Percentiles rank a stretch among this genome's conserved stretches.
Evolutionary conservation across 1,140 invertebrate genomes (phyloP).

Genomic region (Rhagoletis zephyria): DNA sequence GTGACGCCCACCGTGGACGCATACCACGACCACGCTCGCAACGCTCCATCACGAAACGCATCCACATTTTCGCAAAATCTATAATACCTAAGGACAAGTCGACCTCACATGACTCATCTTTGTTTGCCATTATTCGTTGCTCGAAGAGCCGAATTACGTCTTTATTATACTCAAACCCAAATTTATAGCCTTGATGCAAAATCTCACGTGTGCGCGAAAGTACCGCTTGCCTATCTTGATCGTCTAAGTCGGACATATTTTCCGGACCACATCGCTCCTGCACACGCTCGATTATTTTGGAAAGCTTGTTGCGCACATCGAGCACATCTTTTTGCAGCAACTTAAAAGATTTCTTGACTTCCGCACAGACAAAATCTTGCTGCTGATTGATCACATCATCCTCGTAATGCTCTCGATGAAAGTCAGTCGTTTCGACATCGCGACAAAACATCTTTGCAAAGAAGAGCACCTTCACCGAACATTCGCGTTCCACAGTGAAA

Average conservation of each 20-base stretch:
- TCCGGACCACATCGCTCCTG: conserved; percentile 76
- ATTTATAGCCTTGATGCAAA: conserved; percentile 88
- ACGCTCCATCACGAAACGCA: conserved; percentile 85
- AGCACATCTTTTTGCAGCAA: conserved; percentile 78
- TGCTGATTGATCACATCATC: conserved; percentile 71
- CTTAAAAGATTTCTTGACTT: conserved; percentile 79
- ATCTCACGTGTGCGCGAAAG: conserved; percentile 83
- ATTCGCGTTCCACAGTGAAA: conserved; percentile 85
- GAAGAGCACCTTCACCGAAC: conserved; percentile 83
- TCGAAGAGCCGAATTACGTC: conserved; percentile 81
- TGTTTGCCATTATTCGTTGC: conserved; percentile 69
- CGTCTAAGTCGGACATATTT: conserved; percentile 74
- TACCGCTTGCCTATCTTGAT: conserved; percentile 74
- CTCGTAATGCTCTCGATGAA: conserved; percentile 73
- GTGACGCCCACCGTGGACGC: conserved; percentile 87
- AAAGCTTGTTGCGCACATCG: conserved; percentile 78
- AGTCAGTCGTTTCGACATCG: conserved; percentile 78
- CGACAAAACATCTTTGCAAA: conserved; percentile 85
- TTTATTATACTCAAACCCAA: conserved; percentile 92
- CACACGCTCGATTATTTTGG: conserved; percentile 78
- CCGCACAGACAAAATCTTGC: conserved; percentile 74
- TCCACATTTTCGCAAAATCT: conserved; percentile 88
- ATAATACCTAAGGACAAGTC: conserved; percentile 76
- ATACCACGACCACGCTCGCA: conserved; percentile 88
- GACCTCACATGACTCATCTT: conserved; percentile 64